Conservation (phyloP, 1,140 invertebrate genomes). For the Brachystomella parvula region DNA sequence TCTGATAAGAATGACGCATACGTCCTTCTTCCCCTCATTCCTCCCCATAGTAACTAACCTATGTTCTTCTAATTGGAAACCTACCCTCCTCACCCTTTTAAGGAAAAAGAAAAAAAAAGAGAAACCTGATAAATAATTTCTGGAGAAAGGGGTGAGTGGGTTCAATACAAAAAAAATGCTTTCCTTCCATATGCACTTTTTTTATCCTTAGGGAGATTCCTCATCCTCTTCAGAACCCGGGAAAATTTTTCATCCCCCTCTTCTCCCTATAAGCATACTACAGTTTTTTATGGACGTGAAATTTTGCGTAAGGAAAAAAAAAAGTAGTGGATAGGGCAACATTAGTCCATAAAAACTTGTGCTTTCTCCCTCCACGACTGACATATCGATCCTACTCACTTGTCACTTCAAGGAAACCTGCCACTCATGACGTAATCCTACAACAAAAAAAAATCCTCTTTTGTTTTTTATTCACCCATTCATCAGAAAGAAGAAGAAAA, state of each 20-base stretch:
- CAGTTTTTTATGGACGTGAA: background rate
- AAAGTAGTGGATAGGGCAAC: constrained; percentile 4
- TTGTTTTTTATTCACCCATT: constrained; percentile 18
- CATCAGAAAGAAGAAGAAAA: background rate
- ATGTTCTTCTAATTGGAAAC: background rate
- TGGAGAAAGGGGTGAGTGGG: background rate
- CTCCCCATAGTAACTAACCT: background rate
- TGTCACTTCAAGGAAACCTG: constrained; percentile 34
- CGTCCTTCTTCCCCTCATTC: background rate
- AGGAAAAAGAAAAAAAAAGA: background rate
- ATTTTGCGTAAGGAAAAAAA: background rate
- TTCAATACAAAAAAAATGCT: too few species aligned
- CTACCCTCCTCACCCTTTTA: background rate
- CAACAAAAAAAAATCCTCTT: constrained; percentile 21
- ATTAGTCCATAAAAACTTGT: background rate
- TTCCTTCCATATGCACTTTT: background rate
- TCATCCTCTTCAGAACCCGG: background rate
- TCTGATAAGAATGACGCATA: background rate
- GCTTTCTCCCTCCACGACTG: constrained; percentile 1
- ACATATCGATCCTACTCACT: constrained; percentile 35
- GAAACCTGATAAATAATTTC: background rate
- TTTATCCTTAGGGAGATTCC: too few species aligned
- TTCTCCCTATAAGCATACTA: background rate
- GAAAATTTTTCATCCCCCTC: constrained; percentile 2
- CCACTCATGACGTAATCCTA: constrained; percentile 30